These are phyloP conservation scores for Pseudomyrmex gracilis DNA, from an alignment of 1,140 invertebrate species.

Conservation along the genomic window DNA sequence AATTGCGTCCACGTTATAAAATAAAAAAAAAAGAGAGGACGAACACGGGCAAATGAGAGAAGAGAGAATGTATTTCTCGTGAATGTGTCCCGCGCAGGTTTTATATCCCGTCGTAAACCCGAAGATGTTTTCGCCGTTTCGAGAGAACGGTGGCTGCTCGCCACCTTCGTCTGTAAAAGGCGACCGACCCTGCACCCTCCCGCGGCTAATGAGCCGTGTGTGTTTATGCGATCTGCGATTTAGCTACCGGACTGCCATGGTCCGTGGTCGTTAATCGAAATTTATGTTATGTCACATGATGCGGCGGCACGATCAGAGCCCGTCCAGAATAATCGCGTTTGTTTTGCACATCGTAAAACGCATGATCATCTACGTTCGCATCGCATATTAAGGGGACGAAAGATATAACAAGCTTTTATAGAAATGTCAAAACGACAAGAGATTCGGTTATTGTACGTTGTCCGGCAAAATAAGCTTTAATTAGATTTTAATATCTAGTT, in stretches of 20 bases:
- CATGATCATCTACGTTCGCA: background rate
- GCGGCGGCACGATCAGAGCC: background rate
- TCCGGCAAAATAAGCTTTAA: background rate
- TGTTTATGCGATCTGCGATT: slow-evolving; percentile 77
- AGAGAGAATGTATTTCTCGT: slow-evolving; percentile 56
- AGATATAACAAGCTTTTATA: background rate
- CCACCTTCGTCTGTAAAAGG: slow-evolving; percentile 79
- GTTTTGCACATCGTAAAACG: slow-evolving; percentile 31
- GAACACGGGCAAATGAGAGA: slow-evolving; percentile 27
- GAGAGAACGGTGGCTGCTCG: slow-evolving; percentile 57
- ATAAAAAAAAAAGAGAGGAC: slow-evolving; percentile 4
- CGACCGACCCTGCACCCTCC: slow-evolving; percentile 66
- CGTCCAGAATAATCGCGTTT: background rate
- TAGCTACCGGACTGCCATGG: slow-evolving; percentile 74
- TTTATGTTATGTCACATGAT: slow-evolving; percentile 69
- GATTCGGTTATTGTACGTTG: background rate
- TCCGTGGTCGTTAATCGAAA: slow-evolving; percentile 71
- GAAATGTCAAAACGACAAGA: background rate
- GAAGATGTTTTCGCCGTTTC: slow-evolving; percentile 51
- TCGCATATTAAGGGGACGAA: too few relatives aligned
- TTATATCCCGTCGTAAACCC: slow-evolving; percentile 76
- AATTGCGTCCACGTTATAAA: slow-evolving; percentile 27
- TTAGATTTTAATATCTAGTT: background rate
- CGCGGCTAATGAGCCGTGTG: slow-evolving; percentile 79
- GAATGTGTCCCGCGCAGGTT: slow-evolving; percentile 58